Percentiles rank a stretch among this genome's conserved stretches.
Conservation (phyloP, 2,888 invertebrate species). For the Sminthurides aquaticus region DNA sequence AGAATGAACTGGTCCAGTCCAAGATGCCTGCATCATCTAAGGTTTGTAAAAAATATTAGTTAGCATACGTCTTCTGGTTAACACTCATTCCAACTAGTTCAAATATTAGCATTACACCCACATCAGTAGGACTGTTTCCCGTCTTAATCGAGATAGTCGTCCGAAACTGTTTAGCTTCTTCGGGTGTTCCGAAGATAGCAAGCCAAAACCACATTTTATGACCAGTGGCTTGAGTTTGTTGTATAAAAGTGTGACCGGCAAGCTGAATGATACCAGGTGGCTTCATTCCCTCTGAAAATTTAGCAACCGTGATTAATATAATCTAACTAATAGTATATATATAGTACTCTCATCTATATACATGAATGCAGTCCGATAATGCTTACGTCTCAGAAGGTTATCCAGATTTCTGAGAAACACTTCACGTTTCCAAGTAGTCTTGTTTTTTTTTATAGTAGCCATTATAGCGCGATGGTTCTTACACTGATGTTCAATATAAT, state of each 20-base stretch:
- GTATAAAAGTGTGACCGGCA: neutral
- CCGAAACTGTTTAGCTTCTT: slow-evolving; percentile 1
- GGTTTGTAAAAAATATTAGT: neutral
- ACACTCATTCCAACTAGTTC: too few relatives aligned
- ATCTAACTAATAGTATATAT: neutral
- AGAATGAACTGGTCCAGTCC: slow-evolving; percentile 10
- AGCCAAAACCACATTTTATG: slow-evolving; percentile 15
- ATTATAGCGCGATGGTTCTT: neutral
- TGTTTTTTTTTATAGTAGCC: neutral
- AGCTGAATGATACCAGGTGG: neutral
- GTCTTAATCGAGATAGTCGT: neutral
- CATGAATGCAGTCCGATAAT: too few relatives aligned
- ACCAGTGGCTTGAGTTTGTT: slow-evolving; percentile 4
- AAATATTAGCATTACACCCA: neutral
- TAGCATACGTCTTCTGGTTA: neutral
- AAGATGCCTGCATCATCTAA: neutral
- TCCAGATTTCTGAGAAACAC: neutral
- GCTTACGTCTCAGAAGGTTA: neutral
- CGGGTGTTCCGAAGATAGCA: slow-evolving; percentile 5
- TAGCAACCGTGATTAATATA: too few relatives aligned
- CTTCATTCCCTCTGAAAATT: neutral
- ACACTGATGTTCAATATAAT: neutral
- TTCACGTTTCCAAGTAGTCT: neutral
- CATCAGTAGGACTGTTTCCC: neutral
- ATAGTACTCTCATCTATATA: too few relatives aligned